Base-by-base conservation (phyloP, 1,140 invertebrate species). In the Leptoteleia sp. region DNA sequence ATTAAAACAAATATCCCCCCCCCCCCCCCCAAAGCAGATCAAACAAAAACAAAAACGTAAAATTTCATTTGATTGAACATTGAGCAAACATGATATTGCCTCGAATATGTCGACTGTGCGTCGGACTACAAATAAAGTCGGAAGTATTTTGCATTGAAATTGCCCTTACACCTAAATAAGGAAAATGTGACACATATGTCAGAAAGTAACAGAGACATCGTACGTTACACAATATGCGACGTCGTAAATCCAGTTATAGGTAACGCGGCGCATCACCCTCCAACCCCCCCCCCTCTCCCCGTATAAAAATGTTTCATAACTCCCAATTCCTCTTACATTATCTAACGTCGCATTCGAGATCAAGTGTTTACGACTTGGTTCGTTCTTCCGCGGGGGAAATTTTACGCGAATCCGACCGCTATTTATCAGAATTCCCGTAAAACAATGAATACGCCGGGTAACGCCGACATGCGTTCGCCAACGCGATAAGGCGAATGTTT, bases 191-290 rank as follows among this genome's bases (percentile, higher is more conserved):
- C 35, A 43, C 61, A 64, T 25, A 52, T 52, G 61, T 65, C 47
- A 33, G 13, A 43, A 65, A 52, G 25, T 33, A 65, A 40, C 35
- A 43, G 1, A 50, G 33, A 33, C 9, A 15, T 65, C 61, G 61
- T 65, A 65, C 15, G 42, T 65, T 33, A 65, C 22, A 47, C 27
- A 48, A 62, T 62, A 40, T 19, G 29, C 22, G 19, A 48, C 8
- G 43, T 48, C 57, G 43, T 48, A 48, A 62, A 62, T 62, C 57
- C 17, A 62, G 43, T 62, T 45, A 45, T 62, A 62, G 57, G 40
- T 61, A 35, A 22, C 13, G 16, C 38, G 13, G 13, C 52, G 1
- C n/a, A n/a, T n/a, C n/a, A n/a, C n/a, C n/a, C n/a, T n/a, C n/a
- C n/a, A n/a, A n/a, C n/a, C n/a, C n/a, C n/a, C n/a, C n/a, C n/a